These are phyloP conservation scores for Horisme vitalbata DNA, from an alignment of 2,888 invertebrate species.

Conservation along the genomic window DNA sequence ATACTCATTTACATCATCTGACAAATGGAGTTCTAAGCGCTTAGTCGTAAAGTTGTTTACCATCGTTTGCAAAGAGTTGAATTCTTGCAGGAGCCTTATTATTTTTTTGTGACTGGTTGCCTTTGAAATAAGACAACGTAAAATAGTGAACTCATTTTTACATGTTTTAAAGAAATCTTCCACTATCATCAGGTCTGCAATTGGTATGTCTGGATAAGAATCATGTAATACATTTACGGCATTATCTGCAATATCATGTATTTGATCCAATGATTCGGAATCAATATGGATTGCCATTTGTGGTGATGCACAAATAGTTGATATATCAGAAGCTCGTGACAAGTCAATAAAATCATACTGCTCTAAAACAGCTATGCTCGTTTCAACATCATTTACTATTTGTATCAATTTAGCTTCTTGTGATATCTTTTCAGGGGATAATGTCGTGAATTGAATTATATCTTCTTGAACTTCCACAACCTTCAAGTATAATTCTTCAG, in stretches of 20 bases:
- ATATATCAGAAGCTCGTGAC: conserved; percentile 56
- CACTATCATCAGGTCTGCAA: conserved; percentile 54
- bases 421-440: conserved; percentile 42
- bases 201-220: conserved; percentile 44
- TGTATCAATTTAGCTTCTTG: conserved; percentile 63
- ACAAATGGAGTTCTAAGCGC: conserved; percentile 40
- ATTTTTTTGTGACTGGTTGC: conserved; percentile 59
- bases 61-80: conserved; percentile 47
- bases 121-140: conserved; percentile 56
- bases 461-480: conserved; percentile 61
- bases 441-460: conserved; percentile 54
- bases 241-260: conserved; percentile 56
- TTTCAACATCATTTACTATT: conserved; percentile 61
- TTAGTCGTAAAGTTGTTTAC: conserved; percentile 55
- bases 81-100: conserved; percentile 66
- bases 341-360: conserved; percentile 66
- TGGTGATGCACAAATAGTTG: conserved; percentile 42
- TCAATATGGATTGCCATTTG: conserved; percentile 54
- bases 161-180: conserved; percentile 63
- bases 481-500: conserved; percentile 60
- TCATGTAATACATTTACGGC: conserved; percentile 57
- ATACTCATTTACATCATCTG: conserved; percentile 48
- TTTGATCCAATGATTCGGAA: conserved; percentile 53
- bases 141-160: conserved; percentile 59
- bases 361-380: conserved; percentile 62